Evolutionary conservation across 2,888 invertebrate species (phyloP).

Genomic region (Lasioglossum zephyrum): DNA sequence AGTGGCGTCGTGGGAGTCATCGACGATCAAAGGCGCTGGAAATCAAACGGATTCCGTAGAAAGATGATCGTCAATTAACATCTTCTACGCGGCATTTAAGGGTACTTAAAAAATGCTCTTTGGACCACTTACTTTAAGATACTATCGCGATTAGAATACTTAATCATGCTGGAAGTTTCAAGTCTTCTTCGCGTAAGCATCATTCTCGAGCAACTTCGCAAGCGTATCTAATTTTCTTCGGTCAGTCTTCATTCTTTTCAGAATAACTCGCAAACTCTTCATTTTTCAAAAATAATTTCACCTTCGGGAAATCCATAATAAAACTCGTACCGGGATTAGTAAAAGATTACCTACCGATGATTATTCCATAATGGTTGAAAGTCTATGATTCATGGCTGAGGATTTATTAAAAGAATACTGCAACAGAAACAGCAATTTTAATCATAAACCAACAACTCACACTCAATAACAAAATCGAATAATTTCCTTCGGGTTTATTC

Average conservation of each 20-base stretch:
- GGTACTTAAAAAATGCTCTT: neutral
- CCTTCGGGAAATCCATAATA: neutral
- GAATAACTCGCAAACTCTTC: too few relatives aligned
- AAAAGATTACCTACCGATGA: too few relatives aligned
- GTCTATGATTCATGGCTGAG: too few relatives aligned
- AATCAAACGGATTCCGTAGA: neutral
- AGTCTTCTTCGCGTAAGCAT: neutral
- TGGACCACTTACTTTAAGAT: neutral
- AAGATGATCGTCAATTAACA: neutral
- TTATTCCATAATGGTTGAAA: too few relatives aligned
- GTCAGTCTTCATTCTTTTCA: neutral
- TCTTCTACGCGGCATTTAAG: neutral
- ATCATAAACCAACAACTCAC: too few relatives aligned
- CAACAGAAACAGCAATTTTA: too few relatives aligned
- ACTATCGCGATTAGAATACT: neutral
- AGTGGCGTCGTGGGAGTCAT: neutral
- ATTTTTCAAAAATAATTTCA: neutral
- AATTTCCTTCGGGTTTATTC: too few relatives aligned
- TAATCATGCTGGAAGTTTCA: neutral
- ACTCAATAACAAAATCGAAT: too few relatives aligned
- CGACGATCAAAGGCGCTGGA: neutral
- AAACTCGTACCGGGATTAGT: neutral
- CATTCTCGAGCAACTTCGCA: too few relatives aligned
- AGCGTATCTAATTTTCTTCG: neutral
- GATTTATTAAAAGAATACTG: too few relatives aligned